These are phyloP conservation scores for Menidia menidia DNA, from an alignment of 2,797 vertebrate genomes.

Conservation along the genomic window DNA sequence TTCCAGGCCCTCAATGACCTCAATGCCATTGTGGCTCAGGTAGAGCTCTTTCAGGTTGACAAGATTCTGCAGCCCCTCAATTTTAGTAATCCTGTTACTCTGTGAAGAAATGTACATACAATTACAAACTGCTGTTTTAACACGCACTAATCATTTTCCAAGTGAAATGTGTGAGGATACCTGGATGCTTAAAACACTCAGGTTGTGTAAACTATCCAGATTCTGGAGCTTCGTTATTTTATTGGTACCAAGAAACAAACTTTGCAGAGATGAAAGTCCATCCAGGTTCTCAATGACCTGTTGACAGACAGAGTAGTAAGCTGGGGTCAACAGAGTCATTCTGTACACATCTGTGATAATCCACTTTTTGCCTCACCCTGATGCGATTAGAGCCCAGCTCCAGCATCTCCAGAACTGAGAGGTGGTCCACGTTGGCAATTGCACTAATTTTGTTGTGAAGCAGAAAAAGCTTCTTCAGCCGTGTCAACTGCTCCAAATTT, in stretches of 20 bases:
- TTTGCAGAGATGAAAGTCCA: conserved; percentile 87
- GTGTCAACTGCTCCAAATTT: conserved; percentile 89
- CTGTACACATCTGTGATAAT: not conserved
- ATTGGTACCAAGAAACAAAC: conserved; percentile 98
- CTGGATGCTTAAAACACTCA: conserved; percentile 98
- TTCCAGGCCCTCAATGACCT: conserved; percentile 97
- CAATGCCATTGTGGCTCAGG: conserved; percentile 97
- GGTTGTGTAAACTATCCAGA: conserved; percentile 90
- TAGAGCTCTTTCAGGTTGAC: conserved; percentile 93
- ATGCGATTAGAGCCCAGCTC: conserved; percentile 98
- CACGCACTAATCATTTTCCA: not conserved
- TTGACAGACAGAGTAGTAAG: not conserved
- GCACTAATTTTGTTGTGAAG: conserved; percentile 96
- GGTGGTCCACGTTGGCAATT: conserved; percentile 89
- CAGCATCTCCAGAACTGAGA: conserved; percentile 92
- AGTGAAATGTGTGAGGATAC: conserved; percentile 70
- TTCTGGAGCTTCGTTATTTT: conserved; percentile 97
- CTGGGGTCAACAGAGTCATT: not conserved
- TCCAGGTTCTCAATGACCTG: conserved; percentile 96
- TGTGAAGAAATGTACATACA: conserved; percentile 64
- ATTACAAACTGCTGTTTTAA: not conserved
- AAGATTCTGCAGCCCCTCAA: conserved; percentile 93
- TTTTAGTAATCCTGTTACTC: conserved; percentile 98
- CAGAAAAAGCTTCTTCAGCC: conserved; percentile 93
- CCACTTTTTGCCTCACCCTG: conserved; percentile 84